A percentile compares a stretch with the other conserved stretches of the same genome.
These are phyloP conservation scores for Nothobranchius kuhntae DNA, from an alignment of 2,113 vertebrate genomes.

Conservation along the genomic window DNA sequence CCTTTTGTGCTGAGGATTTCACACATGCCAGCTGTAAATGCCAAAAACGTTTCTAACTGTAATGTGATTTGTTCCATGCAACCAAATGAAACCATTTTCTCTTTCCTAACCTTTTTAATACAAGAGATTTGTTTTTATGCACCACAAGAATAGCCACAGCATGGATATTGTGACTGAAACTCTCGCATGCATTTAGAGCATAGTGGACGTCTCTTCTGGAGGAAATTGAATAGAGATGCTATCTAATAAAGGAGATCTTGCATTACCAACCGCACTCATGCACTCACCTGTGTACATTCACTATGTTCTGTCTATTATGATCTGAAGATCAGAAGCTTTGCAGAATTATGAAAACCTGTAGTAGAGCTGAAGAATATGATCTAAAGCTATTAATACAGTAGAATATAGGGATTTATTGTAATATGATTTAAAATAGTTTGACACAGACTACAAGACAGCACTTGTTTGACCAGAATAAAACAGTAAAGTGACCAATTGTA, in stretches of 20 bases:
- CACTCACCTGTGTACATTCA: background rate
- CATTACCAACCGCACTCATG: conserved; percentile 7
- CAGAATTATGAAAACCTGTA: background rate
- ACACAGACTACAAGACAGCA: too few species aligned
- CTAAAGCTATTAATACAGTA: too few species aligned
- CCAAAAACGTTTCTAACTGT: background rate
- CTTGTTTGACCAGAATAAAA: too few species aligned
- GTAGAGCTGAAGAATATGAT: too few species aligned
- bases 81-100: conserved; percentile 18
- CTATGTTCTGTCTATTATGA: background rate
- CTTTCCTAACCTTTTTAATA: conserved; percentile 1
- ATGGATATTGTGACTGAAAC: conserved; percentile 17
- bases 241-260: conserved; percentile 33
- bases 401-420: too few species aligned
- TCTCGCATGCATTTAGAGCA: conserved; percentile 13
- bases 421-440: too few species aligned
- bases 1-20: conserved; percentile 18
- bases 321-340: background rate
- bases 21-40: background rate
- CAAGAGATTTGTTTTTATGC: too few species aligned
- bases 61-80: background rate
- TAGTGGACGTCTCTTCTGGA: conserved; percentile 10
- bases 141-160: conserved; percentile 10
- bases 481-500: too few species aligned
- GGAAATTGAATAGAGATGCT: conserved; percentile 50